Base-by-base conservation (phyloP, 2,797 vertebrate genomes). In the Rhinoraja longicauda region DNA sequence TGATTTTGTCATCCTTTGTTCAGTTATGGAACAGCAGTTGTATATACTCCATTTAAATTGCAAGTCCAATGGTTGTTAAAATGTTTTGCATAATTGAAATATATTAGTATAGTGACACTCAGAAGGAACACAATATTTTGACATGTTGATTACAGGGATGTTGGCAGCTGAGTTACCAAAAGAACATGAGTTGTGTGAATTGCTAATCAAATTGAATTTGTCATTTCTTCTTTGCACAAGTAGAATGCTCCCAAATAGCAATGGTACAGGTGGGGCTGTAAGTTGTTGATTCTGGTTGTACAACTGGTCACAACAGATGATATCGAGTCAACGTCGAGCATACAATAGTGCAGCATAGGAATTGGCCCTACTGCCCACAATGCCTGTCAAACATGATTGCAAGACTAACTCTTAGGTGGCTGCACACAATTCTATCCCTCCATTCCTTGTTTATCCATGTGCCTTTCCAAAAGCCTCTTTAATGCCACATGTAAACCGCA, bases 61-160 rank as follows among this genome's bases (percentile, higher is more conserved):
- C 84, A 39, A 67, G 84, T 3, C 84, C 32, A 17, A 36, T 8
- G 32, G 59, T 67, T 67, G 84, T 67, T 88, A 36, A 88, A 64
- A 67, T 67, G 17, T 21, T 88, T 88, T 9, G 39, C 36, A 19
- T 4, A 78, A 19, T 36, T 88, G 59, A 3, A n/a, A 64, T 88
- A 9, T 32, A 32, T 59, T n/a, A 15, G 26, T 2, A 21, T 32
- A 88, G n/a, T 9, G 4, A 5, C 29, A 5, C 84, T 29, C 5
- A 32, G n/a, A 64, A 88, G 15, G 29, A 19, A 64, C 29, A 36
- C 19, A 88, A 88, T 88, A 88, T 88, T 64, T 64, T 88, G 84
- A 88, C 84, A 86, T n/a, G 7, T 64, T 88, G 84, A 88, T 88
- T 64, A 84, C n/a, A 36, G 2, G 12, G 32, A 88, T 88, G 59